Base-by-base conservation (phyloP, 2,113 vertebrate genomes). In the Ptilonorhynchus violaceus region DNA sequence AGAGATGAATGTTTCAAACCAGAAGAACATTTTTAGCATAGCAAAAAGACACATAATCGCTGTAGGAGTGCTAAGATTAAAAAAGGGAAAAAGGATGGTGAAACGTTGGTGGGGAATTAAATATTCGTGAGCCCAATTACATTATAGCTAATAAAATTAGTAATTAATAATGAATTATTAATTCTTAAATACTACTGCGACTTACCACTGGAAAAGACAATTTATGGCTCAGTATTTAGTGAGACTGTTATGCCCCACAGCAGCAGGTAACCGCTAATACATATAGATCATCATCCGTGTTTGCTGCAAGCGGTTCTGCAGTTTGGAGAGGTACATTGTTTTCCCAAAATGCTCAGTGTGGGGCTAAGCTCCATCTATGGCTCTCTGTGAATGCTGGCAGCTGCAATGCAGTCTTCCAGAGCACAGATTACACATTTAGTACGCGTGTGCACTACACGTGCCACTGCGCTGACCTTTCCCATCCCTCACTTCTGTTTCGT, bases 151-250 rank as follows among this genome's bases (percentile, higher is more conserved):
- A 90, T 95, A 94, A 93, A 91, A 95, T 68, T 69, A 58, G 52
- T 94, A 95, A 85, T 97, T 90, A 97, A 86, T 85, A 82, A 86
- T 93, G 55, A 96, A 95, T 94, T 93, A 96, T 85, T 95, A 88
- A 90, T 92, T 92, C 47, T 86, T 91, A 93, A 96, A 84, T 87
- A 70, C 53, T 85, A 42, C 55, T 35, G 39, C 3, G 23, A 74
- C 78, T 86, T 88, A 74, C 30, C 33, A 33, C 58, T 87, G 79
- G 67, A 95, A 95, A 93, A 93, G 85, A 85, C 85, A 90, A 67
- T 94, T 90, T 92, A 56, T 76, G 63, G 24, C 50, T 88, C 55
- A 1, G 5, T 82, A 78, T 80, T 91, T 94, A 93, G 72, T 5
- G 20, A 62, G 47, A 58, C 30, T 75, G 72, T 74, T 95, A 75